Percentiles rank a stretch among this genome's conserved stretches.
phyloP scores from a whole-genome alignment of 1,140 invertebrate genomes.

The Metopolophium dirhodum region DNA sequence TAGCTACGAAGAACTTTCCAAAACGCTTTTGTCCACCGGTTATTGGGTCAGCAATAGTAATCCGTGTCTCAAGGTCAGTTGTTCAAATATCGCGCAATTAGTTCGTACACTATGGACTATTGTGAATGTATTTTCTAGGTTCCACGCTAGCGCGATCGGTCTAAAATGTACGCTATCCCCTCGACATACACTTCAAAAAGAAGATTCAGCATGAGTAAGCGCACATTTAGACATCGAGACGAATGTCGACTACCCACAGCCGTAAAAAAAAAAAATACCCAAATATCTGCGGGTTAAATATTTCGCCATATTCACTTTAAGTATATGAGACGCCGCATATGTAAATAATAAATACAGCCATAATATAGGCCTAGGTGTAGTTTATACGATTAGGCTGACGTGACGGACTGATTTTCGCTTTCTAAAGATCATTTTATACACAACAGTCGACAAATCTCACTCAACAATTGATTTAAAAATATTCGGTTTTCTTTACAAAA shows the following conservation, averaged over 20 bases:
- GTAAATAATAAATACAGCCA: background rate
- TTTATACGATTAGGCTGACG: background rate
- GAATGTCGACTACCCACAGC: background rate
- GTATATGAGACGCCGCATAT: background rate
- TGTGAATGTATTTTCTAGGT: slow-evolving; percentile 27
- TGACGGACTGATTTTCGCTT: background rate
- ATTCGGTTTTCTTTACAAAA: background rate
- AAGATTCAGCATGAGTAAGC: background rate
- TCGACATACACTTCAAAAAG: background rate
- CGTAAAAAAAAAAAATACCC: background rate
- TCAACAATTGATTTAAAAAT: background rate
- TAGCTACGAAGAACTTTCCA: slow-evolving; percentile 73
- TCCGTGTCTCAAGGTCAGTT: slow-evolving; percentile 73
- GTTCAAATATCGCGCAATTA: background rate
- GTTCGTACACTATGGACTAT: background rate
- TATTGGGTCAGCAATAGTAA: slow-evolving; percentile 84
- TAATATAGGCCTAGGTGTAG: background rate
- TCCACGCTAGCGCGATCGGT: background rate
- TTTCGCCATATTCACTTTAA: background rate
- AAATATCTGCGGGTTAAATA: background rate
- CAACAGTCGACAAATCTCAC: background rate
- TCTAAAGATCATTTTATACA: background rate
- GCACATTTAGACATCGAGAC: background rate
- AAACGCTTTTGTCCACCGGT: slow-evolving; percentile 70
- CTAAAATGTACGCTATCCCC: background rate